These are phyloP conservation scores for Melanotaenia duboulayi DNA, from an alignment of 2,113 vertebrate genomes.

Conservation along the genomic window DNA sequence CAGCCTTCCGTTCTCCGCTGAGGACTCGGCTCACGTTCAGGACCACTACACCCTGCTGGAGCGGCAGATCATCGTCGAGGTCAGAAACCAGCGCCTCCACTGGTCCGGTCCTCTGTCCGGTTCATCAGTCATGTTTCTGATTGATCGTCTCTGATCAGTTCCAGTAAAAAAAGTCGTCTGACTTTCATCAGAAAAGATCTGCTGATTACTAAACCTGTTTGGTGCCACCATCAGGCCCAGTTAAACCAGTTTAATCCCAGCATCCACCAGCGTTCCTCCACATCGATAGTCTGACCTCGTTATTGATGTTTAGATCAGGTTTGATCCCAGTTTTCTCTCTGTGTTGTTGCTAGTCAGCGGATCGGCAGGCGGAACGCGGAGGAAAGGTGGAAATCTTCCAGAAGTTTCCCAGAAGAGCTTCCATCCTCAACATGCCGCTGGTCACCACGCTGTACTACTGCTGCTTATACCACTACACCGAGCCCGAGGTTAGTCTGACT, in stretches of 20 bases:
- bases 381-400: slow-evolving; percentile 91
- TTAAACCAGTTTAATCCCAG: no score
- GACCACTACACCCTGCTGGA: slow-evolving; percentile 95
- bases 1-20: slow-evolving; percentile 91
- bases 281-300: not conserved
- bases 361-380: slow-evolving; percentile 83
- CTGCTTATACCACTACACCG: slow-evolving; percentile 93
- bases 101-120: no score
- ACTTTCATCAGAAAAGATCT: no score
- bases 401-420: slow-evolving; percentile 92
- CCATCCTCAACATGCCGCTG: slow-evolving; percentile 94
- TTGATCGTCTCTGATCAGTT: no score
- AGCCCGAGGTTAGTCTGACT: slow-evolving; percentile 43
- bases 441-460: slow-evolving; percentile 96
- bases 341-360: slow-evolving; percentile 83
- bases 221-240: no score
- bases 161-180: no score
- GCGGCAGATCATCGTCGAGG: slow-evolving; percentile 96
- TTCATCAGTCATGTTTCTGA: no score
- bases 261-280: not conserved
- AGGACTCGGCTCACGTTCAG: slow-evolving; percentile 89
- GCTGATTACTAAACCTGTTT: no score
- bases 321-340: not conserved
- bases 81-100: slow-evolving; percentile 61
- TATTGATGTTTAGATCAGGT: not conserved